Base-by-base conservation (phyloP, 1,140 invertebrate species). In the Bombus waltoni region DNA sequence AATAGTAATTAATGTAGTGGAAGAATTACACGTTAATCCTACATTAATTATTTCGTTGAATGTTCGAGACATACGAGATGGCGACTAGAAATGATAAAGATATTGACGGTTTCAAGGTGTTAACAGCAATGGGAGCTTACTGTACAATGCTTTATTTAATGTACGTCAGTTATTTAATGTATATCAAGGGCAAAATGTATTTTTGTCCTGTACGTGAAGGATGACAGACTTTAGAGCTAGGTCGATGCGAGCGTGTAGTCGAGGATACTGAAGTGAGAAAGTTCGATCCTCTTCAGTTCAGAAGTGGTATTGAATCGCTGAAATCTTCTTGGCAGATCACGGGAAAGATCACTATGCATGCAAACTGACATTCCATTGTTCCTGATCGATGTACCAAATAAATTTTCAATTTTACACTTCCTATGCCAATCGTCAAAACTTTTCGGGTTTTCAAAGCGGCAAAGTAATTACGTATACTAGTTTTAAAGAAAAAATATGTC, bases 201-300 rank as follows among this genome's bases (percentile, higher is more conserved):
- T 85, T 81, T 57, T 59, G 59, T 80, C 59, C 77, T 42, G 70
- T 40, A 32, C 76, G 32, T 32, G 72, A 44, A 79, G 76, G 72
- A 65, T 40, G 53, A n/a, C 42, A 57, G 70, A 78, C 71, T 77
- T 87, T 35, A 35, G 57, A 83, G 71, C 53, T 77, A 77, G 86
- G 65, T 85, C 78, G 77, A 42, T 38, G 72, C 73, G 65, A 59
- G 59, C 59, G 35, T 42, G 44, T 70, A 76, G 62, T 68, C 32
- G 76, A 73, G 62, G 38, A 80, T 72, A 85, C n/a, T 59, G 53
- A 81, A 77, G 66, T 76, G 57, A 85, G 72, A 81, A 88, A 86
- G 72, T 86, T 86, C 66, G 84, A 88, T 88, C 79, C 74, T 70
- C 87, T 85, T 8, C 66, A 78, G 85, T 53, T 38, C 22, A 57